phyloP scores from a whole-genome alignment of 53 echinoderm and acorn worm genomes.

The Paracentrotus lividus region DNA sequence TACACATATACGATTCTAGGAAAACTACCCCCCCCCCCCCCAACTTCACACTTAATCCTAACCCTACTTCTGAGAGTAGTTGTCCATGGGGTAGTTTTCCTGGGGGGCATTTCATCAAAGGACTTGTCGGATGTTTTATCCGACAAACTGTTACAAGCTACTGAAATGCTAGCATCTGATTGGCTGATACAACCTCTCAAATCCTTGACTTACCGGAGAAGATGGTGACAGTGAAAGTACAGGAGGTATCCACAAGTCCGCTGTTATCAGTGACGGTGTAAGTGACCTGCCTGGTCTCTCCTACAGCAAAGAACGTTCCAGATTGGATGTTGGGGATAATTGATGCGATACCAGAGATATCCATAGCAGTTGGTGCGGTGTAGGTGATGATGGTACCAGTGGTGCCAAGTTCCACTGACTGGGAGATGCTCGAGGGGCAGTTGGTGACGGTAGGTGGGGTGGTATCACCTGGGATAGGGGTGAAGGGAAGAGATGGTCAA shows the following conservation, averaged over 20 bases:
- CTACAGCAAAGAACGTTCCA: conserved; percentile 65
- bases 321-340: conserved; percentile 47
- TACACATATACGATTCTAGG: too few species aligned
- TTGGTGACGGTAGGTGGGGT: conserved; percentile 58
- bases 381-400: conserved; percentile 60
- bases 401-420: conserved; percentile 73
- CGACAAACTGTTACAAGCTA: too few species aligned
- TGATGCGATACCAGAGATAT: conserved; percentile 70
- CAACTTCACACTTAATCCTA: too few species aligned
- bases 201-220: conserved; percentile 70
- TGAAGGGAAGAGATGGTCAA: not conserved
- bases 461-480: conserved; percentile 23
- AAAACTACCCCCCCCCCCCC: too few species aligned
- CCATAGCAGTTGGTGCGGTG: conserved; percentile 73
- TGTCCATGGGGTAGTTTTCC: too few species aligned
- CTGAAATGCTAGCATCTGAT: too few species aligned
- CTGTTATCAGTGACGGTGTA: conserved; percentile 70
- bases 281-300: conserved; percentile 47
- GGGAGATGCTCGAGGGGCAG: conserved; percentile 71
- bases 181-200: too few species aligned
- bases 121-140: too few species aligned
- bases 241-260: conserved; percentile 52
- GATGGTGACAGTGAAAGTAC: conserved; percentile 77
- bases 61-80: too few species aligned
- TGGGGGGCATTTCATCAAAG: too few species aligned